phyloP scores from a whole-genome alignment of 1,140 invertebrate species.

The Cephus cinctus region DNA sequence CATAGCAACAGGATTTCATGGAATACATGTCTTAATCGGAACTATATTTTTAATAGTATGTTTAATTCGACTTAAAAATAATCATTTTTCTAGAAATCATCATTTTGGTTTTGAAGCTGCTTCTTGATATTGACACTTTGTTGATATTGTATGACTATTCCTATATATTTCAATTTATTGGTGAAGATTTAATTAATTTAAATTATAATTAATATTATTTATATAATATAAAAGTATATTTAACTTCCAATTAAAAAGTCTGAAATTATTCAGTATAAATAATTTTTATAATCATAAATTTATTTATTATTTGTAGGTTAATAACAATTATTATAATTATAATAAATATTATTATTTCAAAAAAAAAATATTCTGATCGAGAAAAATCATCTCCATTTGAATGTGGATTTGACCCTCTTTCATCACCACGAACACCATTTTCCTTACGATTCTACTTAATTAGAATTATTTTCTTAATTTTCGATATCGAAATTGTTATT shows the following conservation, averaged over 20 bases:
- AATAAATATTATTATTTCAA: conserved; percentile 51
- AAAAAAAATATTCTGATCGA: conserved; percentile 58
- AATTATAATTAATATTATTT: conserved; percentile 53
- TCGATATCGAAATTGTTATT: conserved; percentile 64
- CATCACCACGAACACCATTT: conserved; percentile 57
- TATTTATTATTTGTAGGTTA: conserved; percentile 42
- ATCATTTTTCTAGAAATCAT: conserved; percentile 62
- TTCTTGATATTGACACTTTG: conserved; percentile 75
- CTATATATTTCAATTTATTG: conserved; percentile 68
- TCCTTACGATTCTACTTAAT: conserved; percentile 62
- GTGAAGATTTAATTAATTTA: conserved; percentile 54
- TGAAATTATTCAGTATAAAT: conserved; percentile 46
- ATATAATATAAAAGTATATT: conserved; percentile 69
- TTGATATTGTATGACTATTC: conserved; percentile 73
- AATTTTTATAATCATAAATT: conserved; percentile 51
- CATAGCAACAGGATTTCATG: conserved; percentile 73
- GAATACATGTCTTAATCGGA: conserved; percentile 70
- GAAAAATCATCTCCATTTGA: conserved; percentile 64
- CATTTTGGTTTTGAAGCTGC: conserved; percentile 71
- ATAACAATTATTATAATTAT: conserved; percentile 52
- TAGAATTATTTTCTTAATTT: conserved; percentile 66
- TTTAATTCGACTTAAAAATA: conserved; percentile 54
- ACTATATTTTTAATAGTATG: conserved; percentile 62
- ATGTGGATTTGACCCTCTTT: conserved; percentile 64
- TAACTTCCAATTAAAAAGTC: conserved; percentile 69